These are phyloP conservation scores for Spicauda simplicius DNA, from an alignment of 2,888 invertebrate species.

Conservation along the genomic window DNA sequence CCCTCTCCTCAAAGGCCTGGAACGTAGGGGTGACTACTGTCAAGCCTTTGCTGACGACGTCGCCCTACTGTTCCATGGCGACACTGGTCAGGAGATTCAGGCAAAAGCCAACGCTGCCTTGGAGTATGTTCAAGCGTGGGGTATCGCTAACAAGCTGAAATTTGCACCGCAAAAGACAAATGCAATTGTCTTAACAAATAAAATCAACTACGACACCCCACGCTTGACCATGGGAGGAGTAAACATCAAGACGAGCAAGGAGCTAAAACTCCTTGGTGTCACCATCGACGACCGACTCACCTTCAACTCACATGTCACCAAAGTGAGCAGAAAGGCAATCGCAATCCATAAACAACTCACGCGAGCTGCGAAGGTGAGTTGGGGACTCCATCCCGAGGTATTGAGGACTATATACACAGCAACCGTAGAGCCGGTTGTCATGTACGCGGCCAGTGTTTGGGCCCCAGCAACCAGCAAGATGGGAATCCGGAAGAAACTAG, in stretches of 20 bases:
- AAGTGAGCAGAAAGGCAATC: too few relatives aligned
- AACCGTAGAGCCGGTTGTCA: too few relatives aligned
- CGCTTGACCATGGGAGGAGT: background rate
- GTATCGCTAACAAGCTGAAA: background rate
- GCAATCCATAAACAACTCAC: too few relatives aligned
- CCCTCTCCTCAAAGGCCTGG: background rate
- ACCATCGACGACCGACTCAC: background rate
- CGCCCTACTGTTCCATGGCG: background rate
- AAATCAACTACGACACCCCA: conserved; percentile 8
- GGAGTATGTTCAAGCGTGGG: conserved; percentile 1
- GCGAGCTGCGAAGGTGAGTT: too few relatives aligned
- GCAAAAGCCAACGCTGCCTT: background rate
- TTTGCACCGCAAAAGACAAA: conserved; percentile 1
- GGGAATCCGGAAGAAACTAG: background rate
- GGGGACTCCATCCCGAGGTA: too few relatives aligned
- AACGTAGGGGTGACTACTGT: background rate
- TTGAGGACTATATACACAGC: too few relatives aligned
- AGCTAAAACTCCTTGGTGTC: background rate
- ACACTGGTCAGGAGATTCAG: background rate
- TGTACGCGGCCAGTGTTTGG: conserved; percentile 17
- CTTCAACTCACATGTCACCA: too few relatives aligned
- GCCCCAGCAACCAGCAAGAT: background rate
- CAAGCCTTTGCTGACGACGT: too few relatives aligned
- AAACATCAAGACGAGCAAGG: background rate
- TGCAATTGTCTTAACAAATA: background rate